Evolutionary conservation across 2,888 invertebrate species (phyloP).

Genomic region (Cerceris ruficornis): DNA sequence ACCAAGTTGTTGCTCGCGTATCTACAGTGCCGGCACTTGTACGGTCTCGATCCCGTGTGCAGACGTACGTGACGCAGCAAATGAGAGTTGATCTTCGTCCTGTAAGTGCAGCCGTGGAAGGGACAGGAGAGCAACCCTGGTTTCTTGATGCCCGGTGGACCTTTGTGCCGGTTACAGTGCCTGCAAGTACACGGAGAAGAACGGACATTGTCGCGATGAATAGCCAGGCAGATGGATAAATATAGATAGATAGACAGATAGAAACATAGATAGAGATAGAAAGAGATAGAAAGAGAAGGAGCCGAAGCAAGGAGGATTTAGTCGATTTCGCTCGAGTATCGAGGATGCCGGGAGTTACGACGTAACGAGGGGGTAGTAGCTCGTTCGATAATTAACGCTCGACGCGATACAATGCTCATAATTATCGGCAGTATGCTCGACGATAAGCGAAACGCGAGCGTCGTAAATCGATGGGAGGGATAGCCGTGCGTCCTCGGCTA

Average conservation of each 20-base stretch:
- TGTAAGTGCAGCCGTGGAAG: constrained; percentile 86
- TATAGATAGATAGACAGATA: too few relatives aligned
- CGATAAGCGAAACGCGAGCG: too few relatives aligned
- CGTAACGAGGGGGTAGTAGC: too few relatives aligned
- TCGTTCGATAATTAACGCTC: not conserved
- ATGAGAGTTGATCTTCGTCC: constrained; percentile 86
- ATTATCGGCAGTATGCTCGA: too few relatives aligned
- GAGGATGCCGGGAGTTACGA: too few relatives aligned
- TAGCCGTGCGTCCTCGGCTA: not conserved
- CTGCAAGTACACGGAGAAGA: constrained; percentile 53
- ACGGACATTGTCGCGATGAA: not conserved
- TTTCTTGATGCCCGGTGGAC: constrained; percentile 32
- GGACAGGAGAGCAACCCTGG: constrained; percentile 64
- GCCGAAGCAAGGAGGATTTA: too few relatives aligned
- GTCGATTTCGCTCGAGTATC: too few relatives aligned
- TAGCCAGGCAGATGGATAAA: not conserved
- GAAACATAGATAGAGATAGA: too few relatives aligned
- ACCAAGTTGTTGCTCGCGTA: constrained; percentile 91
- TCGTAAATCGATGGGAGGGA: too few relatives aligned
- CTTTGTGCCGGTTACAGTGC: constrained; percentile 71
- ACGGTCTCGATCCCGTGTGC: constrained; percentile 92
- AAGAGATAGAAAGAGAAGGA: too few relatives aligned
- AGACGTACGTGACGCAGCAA: constrained; percentile 90
- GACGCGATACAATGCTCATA: not conserved
- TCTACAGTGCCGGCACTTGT: constrained; percentile 91